Evolutionary conservation across 2,113 vertebrate genomes (phyloP), one percentile per base, ranked within the genome.

Genomic region (Taurulus bubalis): DNA sequence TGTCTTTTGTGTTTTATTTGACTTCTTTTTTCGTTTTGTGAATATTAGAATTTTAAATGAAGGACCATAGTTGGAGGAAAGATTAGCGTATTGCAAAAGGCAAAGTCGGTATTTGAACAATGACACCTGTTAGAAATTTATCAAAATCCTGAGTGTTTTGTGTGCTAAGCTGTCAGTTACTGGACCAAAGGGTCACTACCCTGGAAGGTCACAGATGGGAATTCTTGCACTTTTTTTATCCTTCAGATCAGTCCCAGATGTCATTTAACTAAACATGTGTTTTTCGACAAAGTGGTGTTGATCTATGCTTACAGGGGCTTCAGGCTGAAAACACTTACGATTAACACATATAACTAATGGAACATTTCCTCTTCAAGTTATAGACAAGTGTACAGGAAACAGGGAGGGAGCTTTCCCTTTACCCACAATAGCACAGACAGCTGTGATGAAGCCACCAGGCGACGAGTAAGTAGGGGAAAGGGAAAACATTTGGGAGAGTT

Each of bases 401-500:
- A 28, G 32, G 75, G 40, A 53, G 67, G 76, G 24, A 47, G 15
- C 8, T 9, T 64, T 63, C 20, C 51, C 49, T 75, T 82, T 75
- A 36, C 22, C 75, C 75, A 72, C 86, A 82, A 65, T 81, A 51
- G 71, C 47, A 60, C 63, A 62, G 64, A 30, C 20, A 30, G 26
- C 49, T 24, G 20, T 1, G 3, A 55, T 69, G 42, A 81, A 59
- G 70, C 58, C 26, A 65, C 20, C 56, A 66, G 45, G 56, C 40
- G 64, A 70, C 66, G 16, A 60, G 49, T 59, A 85, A 91, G 86
- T 92, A 77, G 91, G 90, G 83, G 88, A 94, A 87, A 92, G 91
- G 77, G 65, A 72, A 92, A 91, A 88, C 80, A 89, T 86, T 80
- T 79, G 38, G 53, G 85, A 63, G 22, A 71, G 34, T 24, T 77